Conservation (phyloP, 2,797 vertebrate species). For the Pteropus rufus region DNA sequence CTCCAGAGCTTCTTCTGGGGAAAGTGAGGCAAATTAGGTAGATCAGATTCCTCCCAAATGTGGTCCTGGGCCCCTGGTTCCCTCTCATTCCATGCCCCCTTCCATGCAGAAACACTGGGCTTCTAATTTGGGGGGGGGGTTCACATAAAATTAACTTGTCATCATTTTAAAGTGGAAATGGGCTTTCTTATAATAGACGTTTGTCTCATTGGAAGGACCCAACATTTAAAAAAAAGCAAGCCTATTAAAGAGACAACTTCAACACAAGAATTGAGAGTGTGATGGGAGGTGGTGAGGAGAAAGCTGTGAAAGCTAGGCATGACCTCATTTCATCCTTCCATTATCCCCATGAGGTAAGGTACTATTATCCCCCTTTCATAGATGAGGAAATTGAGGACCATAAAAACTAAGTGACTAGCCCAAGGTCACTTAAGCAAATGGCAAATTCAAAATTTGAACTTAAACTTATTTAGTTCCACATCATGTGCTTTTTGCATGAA, state of each 20-base stretch:
- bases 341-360: not conserved
- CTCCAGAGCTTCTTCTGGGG: conserved; percentile 48
- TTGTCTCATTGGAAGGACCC: not conserved
- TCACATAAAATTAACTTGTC: conserved; percentile 20
- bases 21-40: conserved; percentile 22
- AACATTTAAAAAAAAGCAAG: conserved; percentile 24
- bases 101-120: not conserved
- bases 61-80: not conserved
- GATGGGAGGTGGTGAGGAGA: not conserved
- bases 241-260: not conserved
- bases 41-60: not conserved
- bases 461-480: not conserved
- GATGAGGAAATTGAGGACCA: not conserved
- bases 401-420: not conserved
- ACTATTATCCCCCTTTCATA: not conserved
- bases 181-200: conserved; percentile 15
- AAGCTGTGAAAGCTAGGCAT: not conserved
- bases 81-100: not conserved
- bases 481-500: conserved; percentile 7
- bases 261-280: not conserved
- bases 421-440: conserved; percentile 37
- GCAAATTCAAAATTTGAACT: conserved; percentile 13
- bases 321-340: not conserved
- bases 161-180: not conserved
- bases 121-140: not conserved